Percentiles rank a stretch among this genome's conserved stretches.
These are phyloP conservation scores for Smittia sp. DNA, from an alignment of 2,888 invertebrate species.

Conservation along the genomic window DNA sequence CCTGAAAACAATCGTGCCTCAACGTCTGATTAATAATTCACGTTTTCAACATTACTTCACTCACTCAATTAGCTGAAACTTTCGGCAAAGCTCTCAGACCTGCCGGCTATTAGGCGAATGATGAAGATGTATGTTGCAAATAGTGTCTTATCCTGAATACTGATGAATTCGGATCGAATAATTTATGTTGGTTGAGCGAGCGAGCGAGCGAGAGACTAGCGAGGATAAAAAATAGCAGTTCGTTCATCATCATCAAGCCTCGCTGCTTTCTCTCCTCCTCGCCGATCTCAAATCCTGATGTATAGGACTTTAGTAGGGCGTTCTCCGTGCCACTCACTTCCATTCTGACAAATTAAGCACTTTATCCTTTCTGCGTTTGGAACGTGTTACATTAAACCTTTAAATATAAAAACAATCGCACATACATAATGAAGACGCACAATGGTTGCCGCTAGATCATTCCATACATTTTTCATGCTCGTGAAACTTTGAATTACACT, in stretches of 20 bases:
- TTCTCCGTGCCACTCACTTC: neutral
- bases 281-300: neutral
- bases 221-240: conserved; percentile 10
- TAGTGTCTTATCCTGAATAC: conserved; percentile 29
- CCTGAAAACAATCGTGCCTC: no score
- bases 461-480: neutral
- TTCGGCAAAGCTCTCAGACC: conserved; percentile 13
- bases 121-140: conserved; percentile 38
- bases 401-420: conserved; percentile 25
- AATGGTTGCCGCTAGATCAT: neutral
- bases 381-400: conserved; percentile 25
- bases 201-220: neutral
- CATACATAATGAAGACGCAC: neutral
- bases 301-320: neutral
- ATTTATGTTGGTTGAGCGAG: neutral
- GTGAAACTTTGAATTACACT: neutral
- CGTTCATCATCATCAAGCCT: conserved; percentile 19
- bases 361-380: conserved; percentile 25
- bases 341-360: conserved; percentile 28
- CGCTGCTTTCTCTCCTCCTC: neutral
- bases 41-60: neutral
- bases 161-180: neutral
- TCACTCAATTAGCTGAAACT: conserved; percentile 24
- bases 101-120: conserved; percentile 12
- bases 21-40: conserved; percentile 9